Base-by-base conservation (phyloP, 64 coral and sea anemone species). In the Montipora capricornis region DNA sequence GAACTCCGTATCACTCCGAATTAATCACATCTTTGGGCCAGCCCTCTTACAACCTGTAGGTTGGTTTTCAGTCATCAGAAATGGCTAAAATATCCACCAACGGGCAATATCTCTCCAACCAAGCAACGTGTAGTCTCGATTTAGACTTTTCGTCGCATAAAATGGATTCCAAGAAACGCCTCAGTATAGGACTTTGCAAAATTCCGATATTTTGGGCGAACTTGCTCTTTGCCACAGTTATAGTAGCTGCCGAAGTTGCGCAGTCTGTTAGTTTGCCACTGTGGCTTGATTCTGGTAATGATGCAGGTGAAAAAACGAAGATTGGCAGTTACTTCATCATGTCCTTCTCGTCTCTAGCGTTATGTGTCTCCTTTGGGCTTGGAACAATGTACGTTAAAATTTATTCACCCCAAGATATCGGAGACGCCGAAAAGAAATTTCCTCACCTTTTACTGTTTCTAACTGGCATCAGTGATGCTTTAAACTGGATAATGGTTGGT, bases 371-470 rank as follows among this genome's bases (percentile, higher is more conserved):
- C 9, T 95, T 92, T 89, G 94, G 94, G 44, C 68, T 91, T 46
- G 66, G 74, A 2, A 80, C 80, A 49, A 12, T 95, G 57, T 88
- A 88, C 11, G 88, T 92, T 20, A 69, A 52, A 87, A 51, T 92
- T 16, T 95, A 92, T 95, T 48, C 68, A 19, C 89, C 90, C 13
- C 17, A 95, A 62, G 80, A 88, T 29, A 51, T 95, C n/a, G 94
- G 94, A 3, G 94, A 92, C 75, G 91, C 94, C 3, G 94, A 95
- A 66, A 91, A 71, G 52, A 59, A 69, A 8, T 95, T 95, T 87
- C 93, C 93, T 2, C 93, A 86, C 7, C 49, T 70, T n/a, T 49
- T 88, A 29, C 74, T 95, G 55, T 95, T 95, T 10, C 47, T 92
- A 26, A 86, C 92, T 20, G 94, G 94, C 17, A 44, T 95, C 84